Base-by-base conservation (phyloP, 2,113 vertebrate genomes). In the Pseudorasbora parva region DNA sequence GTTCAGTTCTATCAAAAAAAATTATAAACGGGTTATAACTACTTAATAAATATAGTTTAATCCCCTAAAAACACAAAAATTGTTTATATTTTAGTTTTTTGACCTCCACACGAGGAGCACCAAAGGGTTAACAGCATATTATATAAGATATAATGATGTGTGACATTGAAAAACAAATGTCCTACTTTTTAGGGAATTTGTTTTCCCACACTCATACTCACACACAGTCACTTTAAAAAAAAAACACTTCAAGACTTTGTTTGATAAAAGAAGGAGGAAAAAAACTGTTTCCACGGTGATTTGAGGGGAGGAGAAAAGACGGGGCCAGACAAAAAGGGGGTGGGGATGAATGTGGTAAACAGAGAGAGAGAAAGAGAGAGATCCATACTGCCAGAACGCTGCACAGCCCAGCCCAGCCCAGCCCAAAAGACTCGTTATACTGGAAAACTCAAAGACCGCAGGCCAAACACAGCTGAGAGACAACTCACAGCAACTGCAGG, bases 311-410 rank as follows among this genome's bases (percentile, higher is more conserved):
- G 86, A 71, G 80, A 84, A 83, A 81, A 56, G 49, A 68, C 21
- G 30, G 78, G 57, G 81, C 74, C 49, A 85, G 45, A 76, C 71
- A 72, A 88, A 85, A 84, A 89, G 91, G 88, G 82, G 88, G 89
- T 62, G 89, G 75, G 59, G 64, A 60, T 54, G 11, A 27, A 56
- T 10, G 33, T 68, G 77, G 60, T 75, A 84, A 81, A 79, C 33
- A 78, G 66, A 66, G 25, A 86, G 54, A 60, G 43, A 62, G 30
- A 74, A 43, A 80, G 45, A 59, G 21, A 81, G 37, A 59, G 57
- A 37, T 21, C 11, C 54, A 7, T 21, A 25, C 75, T 59, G 54
- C 23, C 54, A 78, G 49, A 43, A 11, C 33, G 8, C 21, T 19
- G 15, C 21, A 45, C 21, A 82, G 37, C 51, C 71, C 19, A 21